phyloP scores from a whole-genome alignment of 1,140 invertebrate genomes.

The Anastrepha ludens region DNA sequence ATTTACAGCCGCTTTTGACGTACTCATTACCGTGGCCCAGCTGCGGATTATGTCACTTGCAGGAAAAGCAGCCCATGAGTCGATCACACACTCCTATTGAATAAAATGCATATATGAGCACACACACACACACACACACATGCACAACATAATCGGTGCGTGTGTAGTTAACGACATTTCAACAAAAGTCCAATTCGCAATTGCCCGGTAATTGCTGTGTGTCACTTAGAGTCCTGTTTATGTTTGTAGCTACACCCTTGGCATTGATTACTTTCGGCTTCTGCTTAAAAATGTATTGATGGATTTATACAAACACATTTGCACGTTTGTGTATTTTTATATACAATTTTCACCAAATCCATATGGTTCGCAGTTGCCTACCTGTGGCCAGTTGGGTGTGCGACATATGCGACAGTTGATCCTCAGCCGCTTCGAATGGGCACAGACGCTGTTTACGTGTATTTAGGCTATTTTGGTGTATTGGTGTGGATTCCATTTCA shows the following conservation, averaged over 20 bases:
- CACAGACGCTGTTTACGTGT: background rate
- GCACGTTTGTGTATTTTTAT: too few species aligned
- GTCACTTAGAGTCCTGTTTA: conserved; percentile 24
- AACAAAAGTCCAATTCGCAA: conserved; percentile 43
- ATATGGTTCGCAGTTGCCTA: conserved; percentile 7
- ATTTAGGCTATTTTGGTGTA: background rate
- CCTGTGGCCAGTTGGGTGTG: background rate
- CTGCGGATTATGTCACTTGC: conserved; percentile 48
- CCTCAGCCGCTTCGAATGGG: background rate
- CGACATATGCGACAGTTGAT: background rate
- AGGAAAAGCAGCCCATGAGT: background rate
- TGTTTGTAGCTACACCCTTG: background rate
- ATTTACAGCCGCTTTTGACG: background rate
- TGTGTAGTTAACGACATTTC: conserved; percentile 40
- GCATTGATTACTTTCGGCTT: background rate
- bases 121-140: background rate
- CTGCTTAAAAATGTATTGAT: background rate
- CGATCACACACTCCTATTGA: background rate
- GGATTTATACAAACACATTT: too few species aligned
- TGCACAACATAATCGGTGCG: background rate
- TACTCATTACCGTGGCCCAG: background rate
- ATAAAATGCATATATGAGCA: background rate
- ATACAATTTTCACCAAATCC: background rate
- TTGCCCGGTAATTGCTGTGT: conserved; percentile 37
- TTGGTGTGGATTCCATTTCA: conserved; percentile 1